Base-by-base conservation (phyloP, 2,113 vertebrate species). In the Camelus bactrianus region DNA sequence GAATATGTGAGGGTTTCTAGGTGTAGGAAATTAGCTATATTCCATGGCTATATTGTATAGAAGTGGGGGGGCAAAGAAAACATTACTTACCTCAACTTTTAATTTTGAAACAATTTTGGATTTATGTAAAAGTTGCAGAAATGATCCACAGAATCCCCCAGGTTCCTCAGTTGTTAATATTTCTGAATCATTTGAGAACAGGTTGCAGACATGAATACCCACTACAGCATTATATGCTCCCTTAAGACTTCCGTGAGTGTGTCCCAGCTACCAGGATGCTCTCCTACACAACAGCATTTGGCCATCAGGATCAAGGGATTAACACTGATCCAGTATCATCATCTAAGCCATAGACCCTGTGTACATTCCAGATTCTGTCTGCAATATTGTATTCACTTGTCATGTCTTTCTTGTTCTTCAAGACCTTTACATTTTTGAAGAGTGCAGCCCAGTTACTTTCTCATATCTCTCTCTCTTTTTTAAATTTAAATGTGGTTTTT, bases 11-110 rank as follows among this genome's bases (percentile, higher is more conserved):
- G n/a, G 48, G 32, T 54, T n/a, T 56, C 50, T 62, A 46, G 20
- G 17, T 77, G 8, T 46, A 72, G 72, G 46, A 69, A 72, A 15
- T 77, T 83, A 10, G 54, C 42, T 64, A 42, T 48, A 22, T 80
- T 73, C 86, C 22, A 56, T 75, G 42, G 32, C 17, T 65, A 1
- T 72, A 46, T 73, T 86, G 81, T 13, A n/a, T 67, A 28, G 67
- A 54, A 7, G 16, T 50, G 17, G 56, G 26, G 26, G n/a, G 7
- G 5, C 24, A 73, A 11, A 91, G 50, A 42, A 86, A 50, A 56
- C 19, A 67, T 79, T 77, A 54, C 35, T 70, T 95, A 38, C 32
- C 50, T 92, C 89, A 87, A 64, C 35, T 96, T 79, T 65, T 54
- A 75, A 50, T 64, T 93, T 73, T 52, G 26, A 54, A n/a, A 56